These are phyloP conservation scores for Neosilurus mollespiculum DNA, from an alignment of 2,797 vertebrate species.

Conservation along the genomic window DNA sequence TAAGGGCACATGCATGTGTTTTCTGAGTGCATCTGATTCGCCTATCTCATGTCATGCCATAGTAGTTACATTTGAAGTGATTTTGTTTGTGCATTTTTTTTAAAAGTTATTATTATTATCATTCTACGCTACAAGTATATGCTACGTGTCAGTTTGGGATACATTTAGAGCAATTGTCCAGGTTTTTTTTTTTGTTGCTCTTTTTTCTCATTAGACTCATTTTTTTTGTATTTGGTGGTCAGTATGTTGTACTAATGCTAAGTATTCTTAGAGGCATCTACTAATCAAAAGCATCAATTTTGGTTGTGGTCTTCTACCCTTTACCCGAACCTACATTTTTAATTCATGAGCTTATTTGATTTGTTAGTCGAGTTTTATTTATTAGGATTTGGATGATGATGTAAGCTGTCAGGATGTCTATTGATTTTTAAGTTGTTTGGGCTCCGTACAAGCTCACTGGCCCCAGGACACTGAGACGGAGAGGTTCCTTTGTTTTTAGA, in stretches of 20 bases:
- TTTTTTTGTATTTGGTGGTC: constrained; percentile 66
- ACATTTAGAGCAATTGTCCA: constrained; percentile 76
- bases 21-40: constrained; percentile 63
- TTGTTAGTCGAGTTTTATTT: constrained; percentile 21
- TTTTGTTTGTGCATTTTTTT: constrained; percentile 62
- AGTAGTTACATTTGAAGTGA: constrained; percentile 72
- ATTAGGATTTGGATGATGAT: constrained; percentile 44
- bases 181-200: constrained; percentile 28
- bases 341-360: not conserved
- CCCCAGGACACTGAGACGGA: constrained; percentile 28
- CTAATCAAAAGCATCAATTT: constrained; percentile 57
- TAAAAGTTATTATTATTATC: constrained; percentile 22
- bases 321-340: constrained; percentile 29
- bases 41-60: constrained; percentile 63
- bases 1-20: constrained; percentile 67
- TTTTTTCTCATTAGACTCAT: constrained; percentile 62
- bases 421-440: constrained; percentile 55
- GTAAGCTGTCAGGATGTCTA: constrained; percentile 53
- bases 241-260: constrained; percentile 65
- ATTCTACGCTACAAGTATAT: constrained; percentile 68
- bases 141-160: constrained; percentile 73
- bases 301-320: constrained; percentile 39
- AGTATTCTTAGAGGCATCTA: constrained; percentile 62
- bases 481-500: constrained; percentile 35
- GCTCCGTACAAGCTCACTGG: constrained; percentile 9